Percentiles rank a stretch among this genome's conserved stretches.
Evolutionary conservation across 2,888 invertebrate species (phyloP).

Genomic region (Calephelis perditalis): DNA sequence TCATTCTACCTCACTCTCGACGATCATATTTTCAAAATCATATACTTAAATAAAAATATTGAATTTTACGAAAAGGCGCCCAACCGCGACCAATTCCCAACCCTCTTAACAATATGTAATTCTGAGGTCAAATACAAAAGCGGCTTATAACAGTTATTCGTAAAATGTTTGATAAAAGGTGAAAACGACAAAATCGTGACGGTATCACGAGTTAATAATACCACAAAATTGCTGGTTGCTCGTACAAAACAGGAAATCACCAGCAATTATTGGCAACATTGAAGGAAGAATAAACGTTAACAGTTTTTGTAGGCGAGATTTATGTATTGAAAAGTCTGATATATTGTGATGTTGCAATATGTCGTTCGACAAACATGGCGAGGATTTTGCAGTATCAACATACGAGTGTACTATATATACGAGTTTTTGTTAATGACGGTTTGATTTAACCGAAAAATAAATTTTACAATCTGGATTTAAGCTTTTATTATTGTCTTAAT

Average conservation of each 20-base stretch:
- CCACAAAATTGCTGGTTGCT: slow-evolving; percentile 17
- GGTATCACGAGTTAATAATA: slow-evolving; percentile 18
- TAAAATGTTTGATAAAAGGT: slow-evolving; percentile 15
- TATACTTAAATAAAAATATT: no score
- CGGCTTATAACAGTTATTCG: slow-evolving; percentile 3
- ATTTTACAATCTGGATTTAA: no score
- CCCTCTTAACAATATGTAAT: neutral
- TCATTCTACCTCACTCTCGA: no score
- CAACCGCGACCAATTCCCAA: neutral
- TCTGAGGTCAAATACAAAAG: slow-evolving; percentile 3
- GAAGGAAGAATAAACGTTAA: slow-evolving; percentile 21
- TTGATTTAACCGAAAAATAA: no score
- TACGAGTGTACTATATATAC: no score
- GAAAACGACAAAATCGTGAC: slow-evolving; percentile 19
- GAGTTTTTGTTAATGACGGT: no score
- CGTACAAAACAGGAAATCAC: slow-evolving; percentile 22
- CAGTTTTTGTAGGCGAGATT: slow-evolving; percentile 16
- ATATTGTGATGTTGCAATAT: neutral
- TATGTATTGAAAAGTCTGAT: slow-evolving; percentile 10
- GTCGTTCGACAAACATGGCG: neutral
- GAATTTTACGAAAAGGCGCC: no score
- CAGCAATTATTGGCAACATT: slow-evolving; percentile 27
- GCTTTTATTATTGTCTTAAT: no score
- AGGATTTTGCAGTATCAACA: no score
- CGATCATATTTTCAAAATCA: no score